phyloP scores from a whole-genome alignment of 1,140 invertebrate species.

The Lucilia cuprina region DNA sequence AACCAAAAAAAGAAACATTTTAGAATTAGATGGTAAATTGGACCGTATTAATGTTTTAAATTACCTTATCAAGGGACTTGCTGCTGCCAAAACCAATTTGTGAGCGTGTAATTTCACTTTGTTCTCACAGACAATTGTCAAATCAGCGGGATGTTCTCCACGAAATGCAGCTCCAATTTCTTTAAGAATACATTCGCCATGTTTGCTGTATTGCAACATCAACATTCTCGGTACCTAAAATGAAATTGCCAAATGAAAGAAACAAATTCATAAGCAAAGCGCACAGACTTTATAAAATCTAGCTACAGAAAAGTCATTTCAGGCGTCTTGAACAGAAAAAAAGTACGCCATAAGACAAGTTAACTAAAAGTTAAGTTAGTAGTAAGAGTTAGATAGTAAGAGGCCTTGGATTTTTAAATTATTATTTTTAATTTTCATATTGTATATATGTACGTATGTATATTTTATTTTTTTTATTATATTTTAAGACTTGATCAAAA shows the following conservation, averaged over 20 bases:
- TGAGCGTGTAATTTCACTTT: slow-evolving; percentile 76
- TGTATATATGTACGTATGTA: too few species aligned
- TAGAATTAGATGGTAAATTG: slow-evolving; percentile 37
- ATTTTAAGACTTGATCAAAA: slow-evolving; percentile 26
- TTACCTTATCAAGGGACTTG: slow-evolving; percentile 78
- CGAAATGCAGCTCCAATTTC: slow-evolving; percentile 85
- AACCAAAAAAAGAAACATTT: background rate
- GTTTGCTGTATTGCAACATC: slow-evolving; percentile 88
- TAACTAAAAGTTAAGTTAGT: background rate
- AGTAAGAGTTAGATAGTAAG: slow-evolving; percentile 18
- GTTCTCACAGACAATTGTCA: slow-evolving; percentile 82
- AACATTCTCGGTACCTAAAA: slow-evolving; percentile 70
- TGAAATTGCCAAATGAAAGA: background rate
- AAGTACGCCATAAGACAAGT: background rate
- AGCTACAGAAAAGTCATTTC: background rate
- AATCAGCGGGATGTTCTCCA: slow-evolving; percentile 81
- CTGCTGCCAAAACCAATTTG: slow-evolving; percentile 81
- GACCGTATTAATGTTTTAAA: background rate
- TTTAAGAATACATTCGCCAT: slow-evolving; percentile 85
- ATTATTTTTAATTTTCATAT: background rate
- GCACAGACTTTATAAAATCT: background rate
- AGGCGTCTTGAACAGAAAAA: background rate
- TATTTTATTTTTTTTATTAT: too few species aligned
- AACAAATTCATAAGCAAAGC: background rate
- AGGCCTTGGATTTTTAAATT: slow-evolving; percentile 31